phyloP scores from a whole-genome alignment of 2,888 invertebrate species.

The Lomographa bimaculata region DNA sequence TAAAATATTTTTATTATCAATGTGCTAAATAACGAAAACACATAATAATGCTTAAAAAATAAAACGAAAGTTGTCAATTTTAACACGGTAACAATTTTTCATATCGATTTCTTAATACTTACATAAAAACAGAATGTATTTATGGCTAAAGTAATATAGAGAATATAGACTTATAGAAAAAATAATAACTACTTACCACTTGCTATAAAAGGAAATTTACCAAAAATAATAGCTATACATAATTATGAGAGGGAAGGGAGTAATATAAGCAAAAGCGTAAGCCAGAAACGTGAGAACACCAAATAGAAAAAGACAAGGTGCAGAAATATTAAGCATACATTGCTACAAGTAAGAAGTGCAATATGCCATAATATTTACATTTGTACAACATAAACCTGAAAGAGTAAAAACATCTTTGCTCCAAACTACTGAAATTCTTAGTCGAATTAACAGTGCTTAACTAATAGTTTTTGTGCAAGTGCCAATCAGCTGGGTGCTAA shows the following conservation, averaged over 20 bases:
- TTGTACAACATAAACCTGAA: constrained; percentile 23
- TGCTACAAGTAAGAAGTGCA: constrained; percentile 36
- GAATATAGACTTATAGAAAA: no score
- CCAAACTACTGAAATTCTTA: constrained; percentile 26
- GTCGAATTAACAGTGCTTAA: constrained; percentile 29
- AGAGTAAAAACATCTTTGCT: constrained; percentile 18
- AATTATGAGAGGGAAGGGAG: constrained; percentile 19
- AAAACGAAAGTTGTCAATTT: no score
- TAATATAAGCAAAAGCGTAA: constrained; percentile 60
- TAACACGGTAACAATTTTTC: no score
- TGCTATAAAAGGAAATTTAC: constrained; percentile 24
- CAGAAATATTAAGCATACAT: constrained; percentile 40
- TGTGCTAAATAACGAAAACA: no score
- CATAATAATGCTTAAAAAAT: no score
- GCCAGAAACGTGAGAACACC: constrained; percentile 57
- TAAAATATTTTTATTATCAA: no score
- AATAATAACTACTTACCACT: constrained; percentile 35
- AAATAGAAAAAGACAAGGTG: constrained; percentile 39
- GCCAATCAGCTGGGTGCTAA: constrained; percentile 31
- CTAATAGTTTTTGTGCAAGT: constrained; percentile 42
- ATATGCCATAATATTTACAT: constrained; percentile 31
- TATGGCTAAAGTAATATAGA: no score
- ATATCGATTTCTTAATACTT: no score
- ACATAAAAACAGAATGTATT: no score
- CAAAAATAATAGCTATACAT: constrained; percentile 1